phyloP scores from a whole-genome alignment of 2,888 invertebrate species.

The Drosophila formosana region DNA sequence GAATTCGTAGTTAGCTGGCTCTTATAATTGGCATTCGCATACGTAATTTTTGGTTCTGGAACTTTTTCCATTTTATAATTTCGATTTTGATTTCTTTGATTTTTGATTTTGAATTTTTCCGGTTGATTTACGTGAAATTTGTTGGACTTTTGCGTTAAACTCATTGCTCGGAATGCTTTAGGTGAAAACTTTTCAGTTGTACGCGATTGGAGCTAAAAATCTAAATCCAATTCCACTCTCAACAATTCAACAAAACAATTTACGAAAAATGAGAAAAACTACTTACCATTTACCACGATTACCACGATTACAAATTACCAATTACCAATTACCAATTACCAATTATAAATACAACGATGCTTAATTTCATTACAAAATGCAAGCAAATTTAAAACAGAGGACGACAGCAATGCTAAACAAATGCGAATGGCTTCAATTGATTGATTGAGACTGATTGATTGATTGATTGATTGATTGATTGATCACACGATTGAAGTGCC shows the following conservation, averaged over 20 bases:
- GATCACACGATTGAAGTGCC: conserved; percentile 33
- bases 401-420: conserved; percentile 50
- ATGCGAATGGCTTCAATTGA: conserved; percentile 44
- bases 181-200: conserved; percentile 72
- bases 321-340: conserved; percentile 22
- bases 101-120: conserved; percentile 32
- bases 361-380: conserved; percentile 57
- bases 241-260: conserved; percentile 10
- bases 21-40: conserved; percentile 50
- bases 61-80: not conserved
- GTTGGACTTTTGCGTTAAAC: conserved; percentile 56
- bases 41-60: conserved; percentile 7
- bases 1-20: conserved; percentile 50
- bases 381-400: conserved; percentile 48
- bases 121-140: conserved; percentile 32
- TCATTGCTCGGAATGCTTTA: conserved; percentile 82
- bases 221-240: conserved; percentile 29
- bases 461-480: conserved; percentile 18
- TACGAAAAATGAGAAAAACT: conserved; percentile 4
- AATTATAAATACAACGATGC: conserved; percentile 50
- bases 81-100: conserved; percentile 16
- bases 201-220: conserved; percentile 58
- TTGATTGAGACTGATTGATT: conserved; percentile 25
- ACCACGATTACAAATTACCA: no score
- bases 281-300: conserved; percentile 34